Evolutionary conservation across 2,888 invertebrate species (phyloP).

Genomic region (Rhyacophila evoluta): DNA sequence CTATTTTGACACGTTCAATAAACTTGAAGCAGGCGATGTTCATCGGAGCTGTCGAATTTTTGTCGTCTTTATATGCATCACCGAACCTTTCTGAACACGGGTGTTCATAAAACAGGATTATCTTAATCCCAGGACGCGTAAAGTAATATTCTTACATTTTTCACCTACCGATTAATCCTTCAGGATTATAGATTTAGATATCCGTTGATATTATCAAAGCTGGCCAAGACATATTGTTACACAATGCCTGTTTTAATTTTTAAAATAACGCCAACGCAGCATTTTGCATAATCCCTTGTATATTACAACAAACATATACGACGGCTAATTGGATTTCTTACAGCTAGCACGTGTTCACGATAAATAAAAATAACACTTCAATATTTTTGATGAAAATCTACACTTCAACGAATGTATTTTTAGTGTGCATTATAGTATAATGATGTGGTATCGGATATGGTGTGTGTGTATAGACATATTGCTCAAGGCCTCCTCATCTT

Average conservation of each 20-base stretch:
- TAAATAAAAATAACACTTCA: not conserved
- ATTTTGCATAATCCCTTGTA: not conserved
- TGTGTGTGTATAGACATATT: no score
- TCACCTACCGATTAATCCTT: not conserved
- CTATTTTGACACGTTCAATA: not conserved
- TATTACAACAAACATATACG: conserved; percentile 11
- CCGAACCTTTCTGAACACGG: not conserved
- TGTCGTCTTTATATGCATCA: not conserved
- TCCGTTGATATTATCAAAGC: not conserved
- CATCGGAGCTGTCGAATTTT: not conserved
- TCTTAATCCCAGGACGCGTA: not conserved
- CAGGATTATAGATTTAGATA: no score
- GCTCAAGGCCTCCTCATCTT: no score
- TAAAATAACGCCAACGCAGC: not conserved
- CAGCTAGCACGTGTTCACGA: conserved; percentile 13
- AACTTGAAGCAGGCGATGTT: not conserved
- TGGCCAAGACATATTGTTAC: not conserved
- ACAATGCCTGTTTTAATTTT: conserved; percentile 1
- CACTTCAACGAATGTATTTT: no score
- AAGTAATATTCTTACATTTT: not conserved
- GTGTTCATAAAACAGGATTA: not conserved
- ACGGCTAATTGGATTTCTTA: not conserved
- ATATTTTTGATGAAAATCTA: no score
- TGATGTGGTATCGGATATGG: no score
- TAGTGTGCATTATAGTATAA: no score